These are phyloP conservation scores for Esox niger DNA, from an alignment of 2,113 vertebrate species.

Conservation along the genomic window DNA sequence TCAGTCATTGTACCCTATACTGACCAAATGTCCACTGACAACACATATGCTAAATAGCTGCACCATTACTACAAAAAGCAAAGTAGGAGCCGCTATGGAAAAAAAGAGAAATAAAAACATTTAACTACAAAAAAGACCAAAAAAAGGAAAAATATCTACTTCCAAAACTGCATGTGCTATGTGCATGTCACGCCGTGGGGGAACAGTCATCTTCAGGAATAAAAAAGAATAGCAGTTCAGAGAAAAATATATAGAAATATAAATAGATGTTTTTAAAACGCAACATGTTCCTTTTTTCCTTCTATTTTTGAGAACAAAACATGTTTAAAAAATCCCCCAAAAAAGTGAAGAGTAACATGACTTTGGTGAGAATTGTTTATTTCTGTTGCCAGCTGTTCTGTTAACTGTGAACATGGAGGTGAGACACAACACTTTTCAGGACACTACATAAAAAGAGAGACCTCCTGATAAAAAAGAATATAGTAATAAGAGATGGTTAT, in stretches of 20 bases:
- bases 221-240: slow-evolving; percentile 66
- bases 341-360: slow-evolving; percentile 70
- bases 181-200: slow-evolving; percentile 82
- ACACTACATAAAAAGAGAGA: slow-evolving; percentile 61
- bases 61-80: slow-evolving; percentile 71
- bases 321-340: slow-evolving; percentile 51
- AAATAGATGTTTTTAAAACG: slow-evolving; percentile 79
- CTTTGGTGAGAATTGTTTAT: slow-evolving; percentile 69
- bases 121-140: slow-evolving; percentile 62
- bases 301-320: slow-evolving; percentile 90
- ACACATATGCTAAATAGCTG: slow-evolving; percentile 57
- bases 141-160: slow-evolving; percentile 71
- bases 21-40: slow-evolving; percentile 67
- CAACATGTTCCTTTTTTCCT: slow-evolving; percentile 80
- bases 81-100: slow-evolving; percentile 72
- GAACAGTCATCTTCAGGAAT: slow-evolving; percentile 81
- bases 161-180: slow-evolving; percentile 83
- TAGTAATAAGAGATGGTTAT: slow-evolving; percentile 60
- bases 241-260: slow-evolving; percentile 66
- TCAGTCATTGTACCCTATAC: slow-evolving; percentile 62
- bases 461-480: slow-evolving; percentile 61
- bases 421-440: slow-evolving; percentile 71
- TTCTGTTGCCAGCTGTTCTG: slow-evolving; percentile 59
- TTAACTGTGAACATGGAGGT: slow-evolving; percentile 57
- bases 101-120: slow-evolving; percentile 46